These are phyloP conservation scores for Pilophorus perplexus DNA, from an alignment of 2,888 invertebrate species.

Conservation along the genomic window DNA sequence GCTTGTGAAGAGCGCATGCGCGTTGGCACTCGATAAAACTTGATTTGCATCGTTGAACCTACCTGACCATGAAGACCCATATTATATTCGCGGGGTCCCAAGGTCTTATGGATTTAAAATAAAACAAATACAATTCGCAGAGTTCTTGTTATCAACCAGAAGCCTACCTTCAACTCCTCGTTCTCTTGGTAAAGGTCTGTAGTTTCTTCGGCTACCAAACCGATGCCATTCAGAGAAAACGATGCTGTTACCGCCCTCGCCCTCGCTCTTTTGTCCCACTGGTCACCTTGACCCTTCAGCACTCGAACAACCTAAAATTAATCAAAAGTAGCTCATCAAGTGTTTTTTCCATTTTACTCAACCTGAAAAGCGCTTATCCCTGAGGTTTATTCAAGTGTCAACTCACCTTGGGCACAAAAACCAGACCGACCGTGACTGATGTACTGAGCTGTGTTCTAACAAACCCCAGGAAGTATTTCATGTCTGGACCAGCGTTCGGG, in stretches of 20 bases:
- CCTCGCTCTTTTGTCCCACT: constrained; percentile 82
- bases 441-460: constrained; percentile 89
- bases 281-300: constrained; percentile 80
- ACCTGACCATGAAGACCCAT: too few relatives aligned
- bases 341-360: too few relatives aligned
- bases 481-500: constrained; percentile 84
- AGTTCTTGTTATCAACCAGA: too few relatives aligned
- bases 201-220: constrained; percentile 78
- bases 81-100: too few relatives aligned
- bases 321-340: neutral
- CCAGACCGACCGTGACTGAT: constrained; percentile 77
- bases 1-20: too few relatives aligned
- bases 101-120: too few relatives aligned
- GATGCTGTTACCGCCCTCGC: constrained; percentile 81
- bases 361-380: too few relatives aligned
- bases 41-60: too few relatives aligned
- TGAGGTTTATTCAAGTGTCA: too few relatives aligned
- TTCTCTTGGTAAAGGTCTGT: constrained; percentile 87
- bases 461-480: constrained; percentile 88
- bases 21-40: too few relatives aligned
- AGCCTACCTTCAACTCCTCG: constrained; percentile 80
- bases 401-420: constrained; percentile 87
- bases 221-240: constrained; percentile 81
- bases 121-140: too few relatives aligned
- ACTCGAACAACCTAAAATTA: constrained; percentile 69